phyloP scores from a whole-genome alignment of 2,888 invertebrate genomes.

The Hedychridium roseum region DNA sequence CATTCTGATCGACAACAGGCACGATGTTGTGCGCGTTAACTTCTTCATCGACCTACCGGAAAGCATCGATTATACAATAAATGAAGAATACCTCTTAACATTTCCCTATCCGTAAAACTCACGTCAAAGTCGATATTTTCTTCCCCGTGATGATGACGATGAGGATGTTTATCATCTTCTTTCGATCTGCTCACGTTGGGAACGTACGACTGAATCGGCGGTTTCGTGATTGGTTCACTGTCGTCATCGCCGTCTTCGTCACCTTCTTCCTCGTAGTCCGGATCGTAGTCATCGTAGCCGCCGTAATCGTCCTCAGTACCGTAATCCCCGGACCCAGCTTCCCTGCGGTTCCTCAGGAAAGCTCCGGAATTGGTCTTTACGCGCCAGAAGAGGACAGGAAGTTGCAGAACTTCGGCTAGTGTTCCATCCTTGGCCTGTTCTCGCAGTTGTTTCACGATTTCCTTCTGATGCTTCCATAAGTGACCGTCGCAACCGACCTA shows the following conservation, averaged over 20 bases:
- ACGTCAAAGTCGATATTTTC: slow-evolving; percentile 43
- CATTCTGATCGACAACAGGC: slow-evolving; percentile 37
- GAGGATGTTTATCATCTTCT: slow-evolving; percentile 52
- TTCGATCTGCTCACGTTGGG: slow-evolving; percentile 32
- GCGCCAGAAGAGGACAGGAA: slow-evolving; percentile 79
- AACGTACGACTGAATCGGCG: slow-evolving; percentile 41
- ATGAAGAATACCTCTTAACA: neutral
- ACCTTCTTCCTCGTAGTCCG: slow-evolving; percentile 60
- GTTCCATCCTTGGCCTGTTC: slow-evolving; percentile 78
- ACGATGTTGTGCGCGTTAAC: slow-evolving; percentile 44
- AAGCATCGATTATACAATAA: neutral
- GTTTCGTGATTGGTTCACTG: slow-evolving; percentile 56
- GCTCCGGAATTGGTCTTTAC: slow-evolving; percentile 59
- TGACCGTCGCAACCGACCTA: slow-evolving; percentile 81
- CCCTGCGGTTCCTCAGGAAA: slow-evolving; percentile 53
- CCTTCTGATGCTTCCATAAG: slow-evolving; percentile 73
- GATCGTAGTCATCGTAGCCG: slow-evolving; percentile 50
- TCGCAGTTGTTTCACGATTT: slow-evolving; percentile 74
- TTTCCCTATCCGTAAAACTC: neutral
- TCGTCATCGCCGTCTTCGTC: slow-evolving; percentile 48
- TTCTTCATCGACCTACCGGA: slow-evolving; percentile 26
- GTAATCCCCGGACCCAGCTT: slow-evolving; percentile 58
- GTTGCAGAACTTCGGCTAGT: slow-evolving; percentile 72
- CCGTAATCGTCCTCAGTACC: slow-evolving; percentile 50
- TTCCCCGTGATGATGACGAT: slow-evolving; percentile 64